A percentile compares a stretch with the other conserved stretches of the same genome.
Evolutionary conservation across 2,888 invertebrate species (phyloP).

Genomic region (Trachelus troglodyta): DNA sequence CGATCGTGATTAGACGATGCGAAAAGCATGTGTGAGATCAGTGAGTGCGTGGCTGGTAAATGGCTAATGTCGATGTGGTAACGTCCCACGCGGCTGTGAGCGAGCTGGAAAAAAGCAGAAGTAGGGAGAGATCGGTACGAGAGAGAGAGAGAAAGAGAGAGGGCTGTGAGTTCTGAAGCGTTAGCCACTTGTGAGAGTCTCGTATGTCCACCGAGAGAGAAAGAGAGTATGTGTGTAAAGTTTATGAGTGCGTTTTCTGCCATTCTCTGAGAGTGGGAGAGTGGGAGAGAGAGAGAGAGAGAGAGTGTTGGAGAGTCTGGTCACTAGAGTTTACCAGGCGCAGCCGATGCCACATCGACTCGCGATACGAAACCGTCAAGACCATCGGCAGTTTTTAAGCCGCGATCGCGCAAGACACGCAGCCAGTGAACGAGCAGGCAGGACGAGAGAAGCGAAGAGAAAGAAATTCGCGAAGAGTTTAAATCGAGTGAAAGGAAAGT

Average conservation of each 20-base stretch:
- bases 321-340: constrained; percentile 15
- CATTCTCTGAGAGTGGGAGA: background rate
- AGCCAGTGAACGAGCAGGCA: background rate
- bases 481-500: constrained; percentile 1
- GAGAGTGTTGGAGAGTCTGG: background rate
- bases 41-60: background rate
- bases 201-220: background rate
- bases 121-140: constrained; percentile 6
- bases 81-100: background rate
- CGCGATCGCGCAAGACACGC: background rate
- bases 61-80: background rate
- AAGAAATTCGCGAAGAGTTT: background rate
- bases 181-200: background rate
- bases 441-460: background rate
- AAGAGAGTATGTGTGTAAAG: background rate
- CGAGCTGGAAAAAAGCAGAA: background rate
- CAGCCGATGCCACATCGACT: constrained; percentile 47
- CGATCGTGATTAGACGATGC: constrained; percentile 7
- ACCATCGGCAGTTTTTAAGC: constrained; percentile 23
- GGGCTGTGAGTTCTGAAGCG: background rate
- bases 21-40: constrained; percentile 12
- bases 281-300: background rate
- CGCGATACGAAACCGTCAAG: constrained; percentile 46
- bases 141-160: background rate
- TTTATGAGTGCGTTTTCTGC: background rate